These are phyloP conservation scores for Meteorus sp. DNA, from an alignment of 1,140 invertebrate species.

Conservation along the genomic window DNA sequence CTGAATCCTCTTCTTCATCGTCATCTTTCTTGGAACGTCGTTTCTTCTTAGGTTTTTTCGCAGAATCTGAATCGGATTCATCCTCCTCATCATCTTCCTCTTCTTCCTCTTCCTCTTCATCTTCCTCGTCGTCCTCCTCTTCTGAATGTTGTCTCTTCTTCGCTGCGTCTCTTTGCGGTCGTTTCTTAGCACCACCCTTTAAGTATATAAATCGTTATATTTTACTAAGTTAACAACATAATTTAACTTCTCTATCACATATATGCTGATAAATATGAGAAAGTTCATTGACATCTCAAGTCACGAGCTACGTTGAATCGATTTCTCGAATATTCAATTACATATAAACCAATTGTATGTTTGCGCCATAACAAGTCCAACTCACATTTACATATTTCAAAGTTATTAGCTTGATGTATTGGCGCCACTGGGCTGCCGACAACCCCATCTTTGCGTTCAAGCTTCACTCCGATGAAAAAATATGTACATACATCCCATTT, in stretches of 20 bases:
- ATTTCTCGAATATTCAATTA: no score
- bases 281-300: no score
- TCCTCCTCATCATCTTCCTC: slow-evolving; percentile 51
- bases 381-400: background rate
- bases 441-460: slow-evolving; percentile 19
- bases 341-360: no score
- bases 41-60: slow-evolving; percentile 52
- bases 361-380: no score
- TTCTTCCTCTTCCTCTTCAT: slow-evolving; percentile 53
- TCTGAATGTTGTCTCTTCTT: slow-evolving; percentile 55
- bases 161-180: slow-evolving; percentile 47
- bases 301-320: no score
- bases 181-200: slow-evolving; percentile 46
- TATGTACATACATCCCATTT: no score
- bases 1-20: slow-evolving; percentile 58
- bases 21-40: slow-evolving; percentile 54
- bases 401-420: background rate
- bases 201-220: background rate
- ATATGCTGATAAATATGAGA: no score
- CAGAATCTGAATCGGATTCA: slow-evolving; percentile 46
- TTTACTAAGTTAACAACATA: no score
- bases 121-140: slow-evolving; percentile 52
- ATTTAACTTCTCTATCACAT: no score
- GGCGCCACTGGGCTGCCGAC: slow-evolving; percentile 32
- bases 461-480: background rate